These are phyloP conservation scores for Fistularia tabacaria DNA, from an alignment of 2,797 vertebrate genomes.

Conservation along the genomic window DNA sequence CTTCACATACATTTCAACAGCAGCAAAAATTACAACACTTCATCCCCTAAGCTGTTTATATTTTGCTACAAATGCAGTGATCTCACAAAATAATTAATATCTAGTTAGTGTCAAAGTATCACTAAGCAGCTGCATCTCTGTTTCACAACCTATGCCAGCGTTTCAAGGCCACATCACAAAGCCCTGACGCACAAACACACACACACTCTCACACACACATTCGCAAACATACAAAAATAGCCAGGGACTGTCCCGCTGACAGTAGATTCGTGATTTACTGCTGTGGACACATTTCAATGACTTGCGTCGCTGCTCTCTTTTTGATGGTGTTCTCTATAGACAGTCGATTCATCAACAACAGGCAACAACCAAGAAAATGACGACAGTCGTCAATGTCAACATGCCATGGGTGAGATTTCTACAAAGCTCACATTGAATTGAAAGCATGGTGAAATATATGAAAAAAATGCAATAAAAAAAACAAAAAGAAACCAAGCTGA, in stretches of 20 bases:
- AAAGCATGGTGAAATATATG: constrained; percentile 39
- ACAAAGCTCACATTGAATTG: constrained; percentile 29
- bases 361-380: constrained; percentile 46
- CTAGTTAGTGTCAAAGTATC: constrained; percentile 19
- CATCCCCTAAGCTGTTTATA: background rate
- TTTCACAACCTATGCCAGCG: constrained; percentile 27
- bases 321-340: too few relatives aligned
- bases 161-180: constrained; percentile 35
- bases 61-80: constrained; percentile 10
- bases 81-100: constrained; percentile 12
- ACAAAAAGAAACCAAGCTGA: background rate
- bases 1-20: background rate
- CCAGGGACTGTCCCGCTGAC: too few relatives aligned
- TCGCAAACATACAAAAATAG: too few relatives aligned
- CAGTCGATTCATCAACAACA: too few relatives aligned
- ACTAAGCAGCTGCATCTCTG: background rate
- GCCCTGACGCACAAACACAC: constrained; percentile 4
- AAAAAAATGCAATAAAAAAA: constrained; percentile 42
- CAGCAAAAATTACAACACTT: background rate
- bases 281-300: too few relatives aligned
- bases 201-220: too few relatives aligned
- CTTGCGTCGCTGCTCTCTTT: too few relatives aligned
- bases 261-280: too few relatives aligned
- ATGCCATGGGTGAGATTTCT: constrained; percentile 40
- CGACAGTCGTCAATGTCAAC: constrained; percentile 28